Conservation (phyloP, 2,113 vertebrate genomes). For the Turnix velox region DNA sequence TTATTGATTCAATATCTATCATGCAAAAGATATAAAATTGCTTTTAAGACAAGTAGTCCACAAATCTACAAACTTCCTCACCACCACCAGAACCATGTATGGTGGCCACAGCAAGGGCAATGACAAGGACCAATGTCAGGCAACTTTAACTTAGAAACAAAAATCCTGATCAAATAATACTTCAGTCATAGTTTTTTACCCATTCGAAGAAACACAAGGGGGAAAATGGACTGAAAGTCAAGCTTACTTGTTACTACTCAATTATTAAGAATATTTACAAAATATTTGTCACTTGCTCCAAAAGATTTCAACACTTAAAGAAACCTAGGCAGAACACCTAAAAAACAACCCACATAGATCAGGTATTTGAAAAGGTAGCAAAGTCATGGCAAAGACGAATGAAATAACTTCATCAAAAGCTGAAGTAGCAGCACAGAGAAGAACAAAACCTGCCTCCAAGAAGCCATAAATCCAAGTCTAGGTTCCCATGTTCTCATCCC, state of each 20-base stretch:
- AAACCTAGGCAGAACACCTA: neutral
- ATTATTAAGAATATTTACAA: neutral
- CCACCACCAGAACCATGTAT: neutral
- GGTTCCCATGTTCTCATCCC: neutral
- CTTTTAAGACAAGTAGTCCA: slow-evolving; percentile 19
- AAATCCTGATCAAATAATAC: neutral
- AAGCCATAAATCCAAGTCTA: neutral
- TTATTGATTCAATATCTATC: slow-evolving; percentile 38
- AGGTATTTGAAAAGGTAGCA: neutral
- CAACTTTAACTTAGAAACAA: neutral
- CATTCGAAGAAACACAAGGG: neutral
- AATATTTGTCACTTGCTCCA: neutral
- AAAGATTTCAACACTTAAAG: neutral
- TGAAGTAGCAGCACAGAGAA: neutral
- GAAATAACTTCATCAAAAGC: neutral
- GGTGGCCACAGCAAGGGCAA: neutral
- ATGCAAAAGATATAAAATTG: slow-evolving; percentile 22
- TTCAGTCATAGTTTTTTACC: neutral
- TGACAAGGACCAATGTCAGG: neutral
- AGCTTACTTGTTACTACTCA: neutral
- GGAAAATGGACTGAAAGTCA: neutral
- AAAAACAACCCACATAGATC: neutral
- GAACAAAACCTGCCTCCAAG: neutral
- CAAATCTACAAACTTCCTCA: neutral
- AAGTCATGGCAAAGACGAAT: neutral